These are phyloP conservation scores for Pluvianellus socialis DNA, from an alignment of 2,113 vertebrate species.

Conservation along the genomic window DNA sequence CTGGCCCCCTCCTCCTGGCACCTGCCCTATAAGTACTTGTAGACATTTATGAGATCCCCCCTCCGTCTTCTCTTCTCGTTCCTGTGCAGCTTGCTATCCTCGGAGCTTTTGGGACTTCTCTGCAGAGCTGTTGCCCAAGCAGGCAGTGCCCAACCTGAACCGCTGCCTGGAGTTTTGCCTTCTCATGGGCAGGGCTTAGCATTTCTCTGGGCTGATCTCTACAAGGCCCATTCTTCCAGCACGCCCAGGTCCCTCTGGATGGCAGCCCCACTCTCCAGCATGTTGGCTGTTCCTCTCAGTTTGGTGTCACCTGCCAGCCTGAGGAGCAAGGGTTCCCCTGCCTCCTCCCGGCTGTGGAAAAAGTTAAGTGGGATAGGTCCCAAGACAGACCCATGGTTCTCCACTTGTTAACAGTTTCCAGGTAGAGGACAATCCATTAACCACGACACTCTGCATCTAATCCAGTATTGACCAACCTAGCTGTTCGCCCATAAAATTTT, in stretches of 20 bases:
- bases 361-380: neutral
- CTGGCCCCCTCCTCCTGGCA: no score
- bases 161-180: neutral
- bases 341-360: neutral
- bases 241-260: neutral
- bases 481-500: neutral
- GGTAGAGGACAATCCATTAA: neutral
- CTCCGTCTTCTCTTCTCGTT: no score
- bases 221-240: neutral
- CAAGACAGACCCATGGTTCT: neutral
- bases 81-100: neutral
- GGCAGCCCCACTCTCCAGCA: neutral
- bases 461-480: neutral
- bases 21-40: no score
- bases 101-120: fast-evolving
- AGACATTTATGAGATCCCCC: no score
- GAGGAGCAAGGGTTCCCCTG: neutral
- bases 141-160: neutral
- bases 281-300: neutral
- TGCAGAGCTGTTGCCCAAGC: neutral
- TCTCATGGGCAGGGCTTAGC: neutral
- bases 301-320: neutral
- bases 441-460: neutral
- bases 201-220: neutral
- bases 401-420: neutral